Conservation (phyloP, 2,113 vertebrate species). For the Onychostruthus taczanowskii region DNA sequence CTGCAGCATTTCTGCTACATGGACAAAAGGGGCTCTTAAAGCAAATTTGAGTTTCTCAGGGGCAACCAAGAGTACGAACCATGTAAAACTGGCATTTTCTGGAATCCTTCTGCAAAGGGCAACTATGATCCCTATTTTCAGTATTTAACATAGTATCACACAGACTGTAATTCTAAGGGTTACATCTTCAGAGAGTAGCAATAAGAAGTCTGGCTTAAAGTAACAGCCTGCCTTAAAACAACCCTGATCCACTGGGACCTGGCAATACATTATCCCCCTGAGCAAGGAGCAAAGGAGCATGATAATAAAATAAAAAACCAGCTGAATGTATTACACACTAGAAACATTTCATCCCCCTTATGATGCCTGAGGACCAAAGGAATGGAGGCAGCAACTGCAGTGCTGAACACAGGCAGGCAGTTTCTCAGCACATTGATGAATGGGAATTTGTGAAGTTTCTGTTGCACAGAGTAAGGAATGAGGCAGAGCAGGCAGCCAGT, state of each 20-base stretch:
- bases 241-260: background rate
- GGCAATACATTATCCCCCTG: background rate
- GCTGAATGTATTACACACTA: background rate
- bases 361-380: background rate
- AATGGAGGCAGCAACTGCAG: background rate
- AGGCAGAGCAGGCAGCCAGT: background rate
- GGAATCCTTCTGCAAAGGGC: background rate
- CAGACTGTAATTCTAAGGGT: background rate
- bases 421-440: background rate
- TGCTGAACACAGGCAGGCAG: fast-evolving
- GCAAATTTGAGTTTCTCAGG: background rate
- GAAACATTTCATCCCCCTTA: background rate
- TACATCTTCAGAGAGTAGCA: background rate
- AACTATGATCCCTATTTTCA: background rate
- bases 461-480: background rate
- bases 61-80: background rate
- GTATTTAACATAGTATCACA: background rate
- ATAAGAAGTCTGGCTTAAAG: background rate
- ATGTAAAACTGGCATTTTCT: background rate
- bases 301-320: background rate
- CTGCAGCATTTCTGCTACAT: background rate
- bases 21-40: background rate
- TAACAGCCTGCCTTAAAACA: background rate
- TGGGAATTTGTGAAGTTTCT: background rate
- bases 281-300: background rate